Base-by-base conservation (phyloP, 1,140 invertebrate species). In the Macrobrachium nipponense region DNA sequence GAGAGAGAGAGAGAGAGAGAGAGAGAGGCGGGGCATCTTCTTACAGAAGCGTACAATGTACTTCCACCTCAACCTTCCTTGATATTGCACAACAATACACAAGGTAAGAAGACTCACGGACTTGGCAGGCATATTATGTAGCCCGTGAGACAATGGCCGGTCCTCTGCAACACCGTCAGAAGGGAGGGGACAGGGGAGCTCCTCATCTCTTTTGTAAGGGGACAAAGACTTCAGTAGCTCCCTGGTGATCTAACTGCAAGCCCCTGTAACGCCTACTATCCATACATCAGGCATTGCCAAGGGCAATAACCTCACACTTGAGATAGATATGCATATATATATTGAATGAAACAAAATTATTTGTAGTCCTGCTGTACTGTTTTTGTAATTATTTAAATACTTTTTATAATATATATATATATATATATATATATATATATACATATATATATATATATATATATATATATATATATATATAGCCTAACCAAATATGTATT, bases 81-180 rank as follows among this genome's bases (percentile, higher is more conserved):
- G 27, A 15, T 64, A 80, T 70, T 43, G 61, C 60, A 66, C n/a
- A 80, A 80, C 78, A 80, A 80, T 80, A 44, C 27, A 23, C 60
- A 44, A 61, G 61, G 23, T 80, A 80, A 80, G 64, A 80, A 64
- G 12, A 80, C 43, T 36, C 43, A 62, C 15, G 36, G 68, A 12
- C 60, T 44, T 80, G 78, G 78, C 78, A 80, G 78, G 59, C 27
- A 64, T 80, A 66, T 80, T 80, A 80, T 80, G 78, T 80, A 80
- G 78, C 78, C 61, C 60, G 23, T 59, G 78, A 80, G 78, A 80
- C 78, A 80, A 80, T 80, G 78, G 78, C 27, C 64, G 60, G 23
- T 43, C 14, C 64, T 36, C 78, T 80, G 61, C 78, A 80, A 61
- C 61, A 64, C 78, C 27, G 60, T 27, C 78, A 80, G 78, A n/a